These are phyloP conservation scores for Odontothrips loti DNA, from an alignment of 2,888 invertebrate genomes.

Conservation along the genomic window DNA sequence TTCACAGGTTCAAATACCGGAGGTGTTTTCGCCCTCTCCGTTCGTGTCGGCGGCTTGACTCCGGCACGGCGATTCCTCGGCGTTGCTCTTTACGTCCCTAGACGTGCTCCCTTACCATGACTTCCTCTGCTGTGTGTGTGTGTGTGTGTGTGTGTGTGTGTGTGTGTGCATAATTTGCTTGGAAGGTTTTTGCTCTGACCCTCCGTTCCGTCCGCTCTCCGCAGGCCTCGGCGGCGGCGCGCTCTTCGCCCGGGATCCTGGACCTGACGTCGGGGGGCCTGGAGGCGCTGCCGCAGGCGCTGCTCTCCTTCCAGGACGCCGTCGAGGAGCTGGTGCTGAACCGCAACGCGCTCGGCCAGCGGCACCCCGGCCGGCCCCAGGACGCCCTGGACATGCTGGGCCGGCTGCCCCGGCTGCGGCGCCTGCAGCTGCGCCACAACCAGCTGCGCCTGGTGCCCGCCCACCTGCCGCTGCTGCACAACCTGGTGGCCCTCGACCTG, in stretches of 20 bases:
- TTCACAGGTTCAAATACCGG: no score
- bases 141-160: no score
- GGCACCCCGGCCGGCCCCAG: constrained; percentile 37
- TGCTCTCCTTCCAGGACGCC: constrained; percentile 27
- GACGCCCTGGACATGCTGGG: constrained; percentile 32
- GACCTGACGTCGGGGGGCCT: constrained; percentile 8
- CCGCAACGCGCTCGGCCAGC: constrained; percentile 45
- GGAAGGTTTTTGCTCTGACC: no score
- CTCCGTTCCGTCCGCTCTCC: background rate
- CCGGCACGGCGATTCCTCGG: no score
- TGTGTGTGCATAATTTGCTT: no score
- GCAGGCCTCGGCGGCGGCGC: constrained; percentile 40
- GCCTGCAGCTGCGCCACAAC: constrained; percentile 52
- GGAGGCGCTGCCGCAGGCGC: constrained; percentile 44
- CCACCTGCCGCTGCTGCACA: constrained; percentile 57
- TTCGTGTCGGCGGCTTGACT: no score
- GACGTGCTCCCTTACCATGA: no score
- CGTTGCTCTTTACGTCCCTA: no score
- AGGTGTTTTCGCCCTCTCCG: no score
- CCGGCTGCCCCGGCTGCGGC: constrained; percentile 42
- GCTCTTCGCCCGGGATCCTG: constrained; percentile 43
- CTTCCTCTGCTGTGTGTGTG: no score
- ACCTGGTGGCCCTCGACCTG: constrained; percentile 61
- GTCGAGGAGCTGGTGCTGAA: constrained; percentile 44
- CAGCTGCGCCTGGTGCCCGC: constrained; percentile 57